These are phyloP conservation scores for Hipposideros armiger DNA, from an alignment of 2,113 vertebrate species.

Conservation along the genomic window DNA sequence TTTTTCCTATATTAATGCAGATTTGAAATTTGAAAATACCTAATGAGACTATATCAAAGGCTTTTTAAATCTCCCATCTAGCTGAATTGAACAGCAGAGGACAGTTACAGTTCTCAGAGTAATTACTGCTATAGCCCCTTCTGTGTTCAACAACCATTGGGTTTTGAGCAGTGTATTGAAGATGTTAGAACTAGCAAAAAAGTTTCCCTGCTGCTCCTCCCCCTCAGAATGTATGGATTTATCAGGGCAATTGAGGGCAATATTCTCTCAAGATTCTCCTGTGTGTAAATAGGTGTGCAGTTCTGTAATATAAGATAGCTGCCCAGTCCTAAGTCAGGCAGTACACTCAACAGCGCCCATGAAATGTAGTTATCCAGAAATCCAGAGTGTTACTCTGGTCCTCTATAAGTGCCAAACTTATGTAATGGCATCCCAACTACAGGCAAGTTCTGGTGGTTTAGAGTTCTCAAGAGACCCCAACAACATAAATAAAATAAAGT, in stretches of 20 bases:
- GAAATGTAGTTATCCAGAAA: background rate
- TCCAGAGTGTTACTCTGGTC: background rate
- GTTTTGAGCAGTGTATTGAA: background rate
- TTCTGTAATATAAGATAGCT: background rate
- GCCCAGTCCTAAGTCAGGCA: background rate
- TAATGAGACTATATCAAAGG: background rate
- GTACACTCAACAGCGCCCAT: background rate
- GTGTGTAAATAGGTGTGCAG: background rate
- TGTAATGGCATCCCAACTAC: background rate
- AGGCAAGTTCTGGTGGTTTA: background rate
- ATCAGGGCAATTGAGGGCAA: background rate
- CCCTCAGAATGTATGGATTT: background rate
- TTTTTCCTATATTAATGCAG: background rate
- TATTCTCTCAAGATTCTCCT: background rate
- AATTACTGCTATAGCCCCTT: background rate
- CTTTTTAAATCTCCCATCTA: background rate
- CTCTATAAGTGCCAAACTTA: background rate
- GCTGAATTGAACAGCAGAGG: background rate
- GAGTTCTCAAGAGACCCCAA: background rate
- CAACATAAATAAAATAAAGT: background rate
- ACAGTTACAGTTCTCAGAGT: background rate
- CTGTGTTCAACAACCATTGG: background rate
- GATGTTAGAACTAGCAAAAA: background rate
- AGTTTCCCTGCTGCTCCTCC: background rate
- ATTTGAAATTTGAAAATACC: slow-evolving; percentile 12